These are phyloP conservation scores for Dryocosmus kuriphilus DNA, from an alignment of 2,888 invertebrate genomes.

Conservation along the genomic window DNA sequence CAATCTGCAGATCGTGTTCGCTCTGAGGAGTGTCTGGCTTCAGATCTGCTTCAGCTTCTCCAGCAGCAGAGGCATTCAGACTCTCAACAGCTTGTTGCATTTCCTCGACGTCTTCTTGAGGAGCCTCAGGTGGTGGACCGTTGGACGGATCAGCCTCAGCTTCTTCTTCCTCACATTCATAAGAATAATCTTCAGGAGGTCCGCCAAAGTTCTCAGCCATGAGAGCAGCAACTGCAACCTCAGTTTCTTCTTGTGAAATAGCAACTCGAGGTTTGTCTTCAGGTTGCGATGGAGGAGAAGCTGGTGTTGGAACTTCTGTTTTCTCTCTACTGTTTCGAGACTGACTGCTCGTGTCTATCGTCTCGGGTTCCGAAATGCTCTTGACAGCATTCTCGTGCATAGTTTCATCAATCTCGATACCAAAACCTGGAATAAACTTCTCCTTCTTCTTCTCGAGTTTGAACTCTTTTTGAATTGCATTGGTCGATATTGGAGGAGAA, in stretches of 20 bases:
- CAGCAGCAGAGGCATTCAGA: constrained; percentile 82
- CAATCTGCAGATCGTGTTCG: constrained; percentile 90
- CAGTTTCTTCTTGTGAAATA: constrained; percentile 95
- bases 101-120: constrained; percentile 89
- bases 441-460: constrained; percentile 80
- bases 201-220: constrained; percentile 92
- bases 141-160: constrained; percentile 73
- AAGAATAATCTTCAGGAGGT: constrained; percentile 76
- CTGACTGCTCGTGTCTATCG: constrained; percentile 71
- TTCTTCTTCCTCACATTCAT: constrained; percentile 78
- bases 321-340: constrained; percentile 67
- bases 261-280: constrained; percentile 90
- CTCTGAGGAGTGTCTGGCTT: constrained; percentile 93
- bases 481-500: constrained; percentile 58
- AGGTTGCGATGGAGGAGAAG: constrained; percentile 80
- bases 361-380: constrained; percentile 83
- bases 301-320: constrained; percentile 74
- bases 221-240: constrained; percentile 93
- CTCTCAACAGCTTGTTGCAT: constrained; percentile 91
- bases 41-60: constrained; percentile 74
- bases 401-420: constrained; percentile 83
- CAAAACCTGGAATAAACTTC: constrained; percentile 84
- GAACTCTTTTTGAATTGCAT: constrained; percentile 48
- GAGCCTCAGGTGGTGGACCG: constrained; percentile 79
- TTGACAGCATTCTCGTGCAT: constrained; percentile 90